Base-by-base conservation (phyloP, 2,113 vertebrate genomes). In the Octodon degus region DNA sequence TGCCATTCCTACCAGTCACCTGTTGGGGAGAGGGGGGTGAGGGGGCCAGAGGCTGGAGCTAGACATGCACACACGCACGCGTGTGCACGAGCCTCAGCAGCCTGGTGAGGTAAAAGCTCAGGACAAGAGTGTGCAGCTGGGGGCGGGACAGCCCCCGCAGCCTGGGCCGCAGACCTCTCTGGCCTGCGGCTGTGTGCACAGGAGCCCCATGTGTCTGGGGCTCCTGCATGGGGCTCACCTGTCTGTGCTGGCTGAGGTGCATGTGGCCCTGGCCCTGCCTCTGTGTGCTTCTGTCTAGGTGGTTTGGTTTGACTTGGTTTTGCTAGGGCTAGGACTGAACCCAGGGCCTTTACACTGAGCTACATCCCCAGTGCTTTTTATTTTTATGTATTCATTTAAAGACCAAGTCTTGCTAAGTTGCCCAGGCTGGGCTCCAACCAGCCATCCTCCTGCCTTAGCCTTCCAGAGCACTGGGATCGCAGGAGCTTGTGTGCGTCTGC, bases 1-100 rank as follows among this genome's bases (percentile, higher is more conserved):
- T 70, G 86, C 83, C 90, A 34, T 87, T 79, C 87, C 97, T 96
- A 87, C 92, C 83, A 86, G 12, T 97, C 96, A 97, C 97, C 97
- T 97, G 95, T 97, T 89, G 85, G 82, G 50, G 40, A 84, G 82
- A 74, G 82, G 47, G 67, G 37, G 95, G 95, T 77, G 68, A 80
- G 27, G 30, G 47, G 63, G 60, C 27, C 65, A 43, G 89, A 81
- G 34, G 85, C 94, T 11, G 4, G 24, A 2, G 60, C 85, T 82
- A 27, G 76, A 43, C 67, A 30, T 83, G n/a, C 9, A n/a, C 13
- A 58, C 9, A 9, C 53, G 43, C 10, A 84, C 17, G 4, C 7
- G 0, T 40, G 9, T 30, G 19, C 34, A 12, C 11, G 0, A 2
- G 25, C 47, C 43, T 34, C 47, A 20, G 30, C 17, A n/a, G 30